phyloP scores from a whole-genome alignment of 2,888 invertebrate genomes.

The Dasypolia templi region DNA sequence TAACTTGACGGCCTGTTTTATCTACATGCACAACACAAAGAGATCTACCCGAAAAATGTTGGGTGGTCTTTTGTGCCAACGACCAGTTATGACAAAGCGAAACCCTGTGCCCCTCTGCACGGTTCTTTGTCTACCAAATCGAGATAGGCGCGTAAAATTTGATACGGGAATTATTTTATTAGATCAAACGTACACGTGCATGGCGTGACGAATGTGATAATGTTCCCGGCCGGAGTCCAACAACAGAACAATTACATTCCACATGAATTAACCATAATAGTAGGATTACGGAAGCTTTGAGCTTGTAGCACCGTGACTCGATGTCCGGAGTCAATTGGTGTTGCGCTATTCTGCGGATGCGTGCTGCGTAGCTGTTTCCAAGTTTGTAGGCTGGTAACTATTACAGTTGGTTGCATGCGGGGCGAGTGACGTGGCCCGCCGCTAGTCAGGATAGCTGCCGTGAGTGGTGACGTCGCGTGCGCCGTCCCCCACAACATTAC shows the following conservation, averaged over 20 bases:
- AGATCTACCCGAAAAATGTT: slow-evolving; percentile 79
- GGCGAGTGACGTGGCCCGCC: slow-evolving; percentile 62
- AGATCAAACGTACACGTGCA: slow-evolving; percentile 89
- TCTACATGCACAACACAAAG: slow-evolving; percentile 82
- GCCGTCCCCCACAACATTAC: slow-evolving; percentile 74
- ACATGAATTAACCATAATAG: slow-evolving; percentile 88
- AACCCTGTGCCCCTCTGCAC: slow-evolving; percentile 82
- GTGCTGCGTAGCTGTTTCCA: slow-evolving; percentile 61
- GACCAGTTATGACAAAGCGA: slow-evolving; percentile 89
- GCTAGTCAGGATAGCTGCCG: slow-evolving; percentile 69
- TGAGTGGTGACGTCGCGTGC: slow-evolving; percentile 84
- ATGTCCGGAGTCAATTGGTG: slow-evolving; percentile 81
- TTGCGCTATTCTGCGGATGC: slow-evolving; percentile 71
- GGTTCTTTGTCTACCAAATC: slow-evolving; percentile 88
- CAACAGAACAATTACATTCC: slow-evolving; percentile 88
- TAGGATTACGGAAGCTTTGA: slow-evolving; percentile 84
- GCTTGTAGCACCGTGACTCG: slow-evolving; percentile 81
- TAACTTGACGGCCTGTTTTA: slow-evolving; percentile 82
- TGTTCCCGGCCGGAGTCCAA: slow-evolving; percentile 81
- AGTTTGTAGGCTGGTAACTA: slow-evolving; percentile 51
- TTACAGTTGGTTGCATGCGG: slow-evolving; percentile 64
- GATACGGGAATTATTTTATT: slow-evolving; percentile 91
- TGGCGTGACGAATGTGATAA: slow-evolving; percentile 89
- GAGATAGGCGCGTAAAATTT: slow-evolving; percentile 90
- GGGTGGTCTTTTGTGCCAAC: slow-evolving; percentile 84